phyloP scores from a whole-genome alignment of 2,113 vertebrate species.

The Catharus minimus region DNA sequence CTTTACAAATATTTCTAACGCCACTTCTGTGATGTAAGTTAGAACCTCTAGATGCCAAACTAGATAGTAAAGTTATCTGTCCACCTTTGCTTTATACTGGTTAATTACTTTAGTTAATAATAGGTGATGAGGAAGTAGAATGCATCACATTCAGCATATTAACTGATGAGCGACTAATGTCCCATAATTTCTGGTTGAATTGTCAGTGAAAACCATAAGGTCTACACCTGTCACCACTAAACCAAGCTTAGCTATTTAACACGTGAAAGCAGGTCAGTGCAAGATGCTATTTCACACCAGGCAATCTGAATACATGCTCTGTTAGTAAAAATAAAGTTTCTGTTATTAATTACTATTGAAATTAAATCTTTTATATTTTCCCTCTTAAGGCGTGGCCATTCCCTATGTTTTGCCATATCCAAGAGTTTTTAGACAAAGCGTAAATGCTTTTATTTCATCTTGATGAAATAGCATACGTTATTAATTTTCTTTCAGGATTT shows the following conservation, averaged over 20 bases:
- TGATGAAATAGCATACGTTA: conserved; percentile 10
- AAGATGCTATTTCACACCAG: conserved; percentile 49
- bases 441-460: conserved; percentile 39
- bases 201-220: conserved; percentile 33
- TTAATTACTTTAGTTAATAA: neutral
- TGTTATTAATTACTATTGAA: neutral
- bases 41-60: neutral
- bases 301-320: neutral
- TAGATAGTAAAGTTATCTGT: neutral
- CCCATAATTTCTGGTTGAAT: conserved; percentile 1
- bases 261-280: conserved; percentile 27
- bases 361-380: neutral
- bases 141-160: neutral
- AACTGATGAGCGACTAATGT: neutral
- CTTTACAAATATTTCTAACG: neutral
- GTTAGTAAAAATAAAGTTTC: conserved; percentile 45
- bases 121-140: neutral
- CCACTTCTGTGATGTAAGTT: neutral
- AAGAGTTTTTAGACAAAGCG: conserved; percentile 33
- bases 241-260: conserved; percentile 30
- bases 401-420: neutral
- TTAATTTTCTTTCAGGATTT: conserved; percentile 59
- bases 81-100: neutral
- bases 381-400: neutral
- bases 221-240: conserved; percentile 61